phyloP scores from a whole-genome alignment of 2,113 vertebrate species.

The Geococcyx californianus region DNA sequence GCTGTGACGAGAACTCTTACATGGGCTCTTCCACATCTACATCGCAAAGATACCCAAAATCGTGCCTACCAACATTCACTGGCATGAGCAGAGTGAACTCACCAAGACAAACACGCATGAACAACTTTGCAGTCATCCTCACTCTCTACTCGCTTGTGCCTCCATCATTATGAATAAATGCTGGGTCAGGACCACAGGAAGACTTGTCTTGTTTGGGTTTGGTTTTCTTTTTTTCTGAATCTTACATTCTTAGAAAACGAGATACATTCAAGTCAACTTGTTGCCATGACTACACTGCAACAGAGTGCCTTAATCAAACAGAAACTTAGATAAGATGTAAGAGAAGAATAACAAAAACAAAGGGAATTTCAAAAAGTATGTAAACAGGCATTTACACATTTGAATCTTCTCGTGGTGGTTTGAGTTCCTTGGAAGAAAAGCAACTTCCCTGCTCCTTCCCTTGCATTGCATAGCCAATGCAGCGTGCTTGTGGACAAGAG shows the following conservation, averaged over 20 bases:
- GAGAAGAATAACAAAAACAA: background rate
- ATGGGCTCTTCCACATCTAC: fast-evolving
- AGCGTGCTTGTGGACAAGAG: background rate
- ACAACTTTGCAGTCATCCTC: background rate
- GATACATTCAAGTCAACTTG: background rate
- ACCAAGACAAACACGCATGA: background rate
- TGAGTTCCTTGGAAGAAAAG: background rate
- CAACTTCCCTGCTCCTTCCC: background rate
- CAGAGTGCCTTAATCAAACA: conserved; percentile 33
- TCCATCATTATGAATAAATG: background rate
- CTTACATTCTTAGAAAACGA: conserved; percentile 16
- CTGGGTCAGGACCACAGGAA: background rate
- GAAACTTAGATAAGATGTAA: conserved; percentile 21
- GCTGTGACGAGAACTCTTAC: background rate
- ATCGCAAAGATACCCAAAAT: background rate
- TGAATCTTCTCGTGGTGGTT: background rate
- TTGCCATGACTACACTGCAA: conserved; percentile 4
- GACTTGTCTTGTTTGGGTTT: background rate
- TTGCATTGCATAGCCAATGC: background rate
- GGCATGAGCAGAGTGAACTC: background rate
- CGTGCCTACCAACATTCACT: background rate
- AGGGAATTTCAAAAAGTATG: background rate
- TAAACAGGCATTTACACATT: background rate
- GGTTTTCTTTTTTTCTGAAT: background rate
- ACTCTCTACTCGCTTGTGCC: background rate